phyloP scores from a whole-genome alignment of 2,113 vertebrate genomes.

The Nettapus auritus region DNA sequence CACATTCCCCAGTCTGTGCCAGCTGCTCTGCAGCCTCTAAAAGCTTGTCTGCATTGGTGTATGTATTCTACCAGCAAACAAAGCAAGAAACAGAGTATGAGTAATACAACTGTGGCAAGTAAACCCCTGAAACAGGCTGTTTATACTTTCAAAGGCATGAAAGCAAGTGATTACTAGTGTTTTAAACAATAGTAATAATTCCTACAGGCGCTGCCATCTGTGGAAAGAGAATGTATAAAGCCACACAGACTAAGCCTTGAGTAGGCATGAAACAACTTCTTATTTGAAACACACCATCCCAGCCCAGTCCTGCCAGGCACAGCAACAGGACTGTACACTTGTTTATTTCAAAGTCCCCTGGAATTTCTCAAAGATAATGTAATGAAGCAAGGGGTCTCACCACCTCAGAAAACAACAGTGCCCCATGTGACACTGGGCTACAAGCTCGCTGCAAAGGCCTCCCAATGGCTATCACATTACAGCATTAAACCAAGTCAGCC shows the following conservation, averaged over 20 bases:
- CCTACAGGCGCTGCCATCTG: neutral
- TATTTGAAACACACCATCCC: slow-evolving; percentile 18
- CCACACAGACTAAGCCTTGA: neutral
- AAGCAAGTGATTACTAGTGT: slow-evolving; percentile 27
- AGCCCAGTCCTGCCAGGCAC: slow-evolving; percentile 27
- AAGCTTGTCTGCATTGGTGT: slow-evolving; percentile 98
- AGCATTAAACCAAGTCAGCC: neutral
- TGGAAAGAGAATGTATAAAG: slow-evolving; percentile 9
- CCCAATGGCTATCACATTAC: slow-evolving; percentile 11
- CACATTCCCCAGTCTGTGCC: slow-evolving; percentile 97
- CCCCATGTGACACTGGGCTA: neutral
- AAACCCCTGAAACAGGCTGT: neutral
- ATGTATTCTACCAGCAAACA: slow-evolving; percentile 89
- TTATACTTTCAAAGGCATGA: neutral
- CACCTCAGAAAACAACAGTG: neutral
- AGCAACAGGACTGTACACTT: neutral
- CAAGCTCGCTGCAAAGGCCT: neutral
- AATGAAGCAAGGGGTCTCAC: slow-evolving; percentile 37
- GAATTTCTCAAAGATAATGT: slow-evolving; percentile 64
- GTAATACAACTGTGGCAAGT: slow-evolving; percentile 17
- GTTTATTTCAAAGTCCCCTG: slow-evolving; percentile 53
- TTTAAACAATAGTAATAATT: slow-evolving; percentile 24
- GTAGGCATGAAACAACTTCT: slow-evolving; percentile 5
- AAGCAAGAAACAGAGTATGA: slow-evolving; percentile 69
- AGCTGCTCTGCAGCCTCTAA: slow-evolving; percentile 97